Evolutionary conservation across 2,113 vertebrate genomes (phyloP).

Genomic region (Xiphophorus couchianus): DNA sequence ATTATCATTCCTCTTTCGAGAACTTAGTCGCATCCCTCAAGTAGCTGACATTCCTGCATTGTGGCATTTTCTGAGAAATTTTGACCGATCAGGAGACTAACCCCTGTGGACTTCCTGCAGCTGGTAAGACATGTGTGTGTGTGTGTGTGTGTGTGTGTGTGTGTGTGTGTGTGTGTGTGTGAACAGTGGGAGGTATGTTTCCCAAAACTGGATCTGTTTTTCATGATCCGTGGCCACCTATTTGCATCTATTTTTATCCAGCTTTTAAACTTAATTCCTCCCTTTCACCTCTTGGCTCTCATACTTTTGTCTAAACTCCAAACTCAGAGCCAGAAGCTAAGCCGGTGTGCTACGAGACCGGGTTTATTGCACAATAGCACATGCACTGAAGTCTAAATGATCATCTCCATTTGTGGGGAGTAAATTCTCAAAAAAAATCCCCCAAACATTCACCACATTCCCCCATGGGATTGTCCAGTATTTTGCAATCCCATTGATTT

Average conservation of each 20-base stretch:
- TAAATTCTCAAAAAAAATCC: no score
- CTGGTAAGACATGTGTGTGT: constrained; percentile 13
- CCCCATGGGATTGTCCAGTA: no score
- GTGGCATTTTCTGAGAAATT: background rate
- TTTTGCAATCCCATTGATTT: no score
- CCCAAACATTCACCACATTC: no score
- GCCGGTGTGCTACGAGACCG: background rate
- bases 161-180: constrained; percentile 9
- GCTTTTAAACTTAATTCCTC: constrained; percentile 37
- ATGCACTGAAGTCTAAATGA: no score
- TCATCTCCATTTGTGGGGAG: no score
- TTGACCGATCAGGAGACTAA: background rate
- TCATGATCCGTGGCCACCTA: constrained; percentile 16
- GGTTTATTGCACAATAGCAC: no score
- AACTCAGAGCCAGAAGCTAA: background rate
- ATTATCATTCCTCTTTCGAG: constrained; percentile 2
- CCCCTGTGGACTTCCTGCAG: constrained; percentile 1
- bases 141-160: constrained; percentile 3
- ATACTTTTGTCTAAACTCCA: background rate
- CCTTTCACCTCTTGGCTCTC: constrained; percentile 37
- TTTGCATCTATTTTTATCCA: constrained; percentile 30
- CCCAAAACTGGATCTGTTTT: constrained; percentile 16
- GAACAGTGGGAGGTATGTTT: constrained; percentile 17
- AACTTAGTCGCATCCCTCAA: constrained; percentile 2
- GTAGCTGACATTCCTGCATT: background rate